Conservation (phyloP, 1,140 invertebrate genomes). For the Vanessa tameamea region DNA sequence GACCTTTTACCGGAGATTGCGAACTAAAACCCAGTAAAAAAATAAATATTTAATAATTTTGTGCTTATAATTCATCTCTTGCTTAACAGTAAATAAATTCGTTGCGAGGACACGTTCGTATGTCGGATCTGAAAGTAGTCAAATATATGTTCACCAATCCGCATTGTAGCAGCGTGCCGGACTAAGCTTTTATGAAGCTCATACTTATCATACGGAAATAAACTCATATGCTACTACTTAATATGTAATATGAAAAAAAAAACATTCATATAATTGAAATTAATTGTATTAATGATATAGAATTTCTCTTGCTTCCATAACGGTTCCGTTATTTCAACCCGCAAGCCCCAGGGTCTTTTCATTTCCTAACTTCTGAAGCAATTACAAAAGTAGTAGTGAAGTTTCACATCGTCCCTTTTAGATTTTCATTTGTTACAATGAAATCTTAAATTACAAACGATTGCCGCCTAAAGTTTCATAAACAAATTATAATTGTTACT, state of each 20-base stretch:
- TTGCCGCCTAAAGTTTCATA: not conserved
- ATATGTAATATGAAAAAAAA: not conserved
- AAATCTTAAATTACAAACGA: conserved; percentile 57
- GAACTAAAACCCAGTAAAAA: no score
- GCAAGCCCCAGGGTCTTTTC: conserved; percentile 48
- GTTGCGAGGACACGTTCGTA: no score
- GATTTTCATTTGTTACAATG: conserved; percentile 60
- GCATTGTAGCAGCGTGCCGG: no score
- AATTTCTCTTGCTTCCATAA: conserved; percentile 29
- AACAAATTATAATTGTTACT: not conserved
- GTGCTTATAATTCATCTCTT: no score
- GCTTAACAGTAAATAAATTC: no score
- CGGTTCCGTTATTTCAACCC: conserved; percentile 53
- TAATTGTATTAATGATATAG: conserved; percentile 22
- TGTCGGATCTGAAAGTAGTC: no score
- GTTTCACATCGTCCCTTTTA: conserved; percentile 60
- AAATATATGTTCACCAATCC: no score
- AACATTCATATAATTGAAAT: not conserved
- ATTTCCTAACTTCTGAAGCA: conserved; percentile 64
- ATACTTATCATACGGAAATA: no score
- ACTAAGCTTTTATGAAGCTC: no score
- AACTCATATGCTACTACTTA: not conserved
- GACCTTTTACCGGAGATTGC: no score
- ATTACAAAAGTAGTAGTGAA: conserved; percentile 70
- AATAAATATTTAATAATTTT: no score